A percentile compares a stretch with the other conserved stretches of the same genome.
These are phyloP conservation scores for Caenorhabditis auriculariae DNA, from an alignment of 2,888 invertebrate genomes.

Conservation along the genomic window DNA sequence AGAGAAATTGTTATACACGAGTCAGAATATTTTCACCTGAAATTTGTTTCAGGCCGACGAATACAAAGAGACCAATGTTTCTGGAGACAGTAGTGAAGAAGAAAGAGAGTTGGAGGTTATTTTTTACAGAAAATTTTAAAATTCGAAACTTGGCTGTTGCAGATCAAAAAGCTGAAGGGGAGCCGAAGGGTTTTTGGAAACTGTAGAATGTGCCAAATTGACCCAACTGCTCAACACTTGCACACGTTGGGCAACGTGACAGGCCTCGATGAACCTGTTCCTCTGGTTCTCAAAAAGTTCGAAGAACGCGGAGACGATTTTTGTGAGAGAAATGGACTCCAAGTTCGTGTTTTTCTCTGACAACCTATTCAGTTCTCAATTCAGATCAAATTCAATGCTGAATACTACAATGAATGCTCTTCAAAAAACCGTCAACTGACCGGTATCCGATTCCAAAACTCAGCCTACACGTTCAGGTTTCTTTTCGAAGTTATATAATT, in stretches of 20 bases:
- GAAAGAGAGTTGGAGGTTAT: conserved; percentile 10
- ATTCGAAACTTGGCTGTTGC: neutral
- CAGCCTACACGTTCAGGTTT: too few relatives aligned
- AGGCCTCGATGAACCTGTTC: too few relatives aligned
- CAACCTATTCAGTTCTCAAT: too few relatives aligned
- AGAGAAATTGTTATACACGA: conserved; percentile 16
- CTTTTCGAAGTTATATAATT: too few relatives aligned
- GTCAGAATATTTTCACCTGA: neutral
- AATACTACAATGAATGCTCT: too few relatives aligned
- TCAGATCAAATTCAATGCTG: too few relatives aligned
- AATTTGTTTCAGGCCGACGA: neutral
- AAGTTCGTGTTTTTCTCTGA: too few relatives aligned
- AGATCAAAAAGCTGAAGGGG: conserved; percentile 19
- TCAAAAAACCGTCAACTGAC: too few relatives aligned
- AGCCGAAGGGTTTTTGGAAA: conserved; percentile 34
- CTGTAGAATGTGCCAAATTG: conserved; percentile 45
- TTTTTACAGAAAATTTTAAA: neutral
- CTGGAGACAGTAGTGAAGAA: conserved; percentile 34
- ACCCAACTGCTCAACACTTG: conserved; percentile 41
- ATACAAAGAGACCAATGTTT: neutral
- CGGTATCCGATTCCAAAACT: too few relatives aligned
- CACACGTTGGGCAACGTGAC: conserved; percentile 43
- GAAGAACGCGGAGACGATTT: too few relatives aligned
- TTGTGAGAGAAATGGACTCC: too few relatives aligned
- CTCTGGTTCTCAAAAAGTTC: too few relatives aligned